Base-by-base conservation (phyloP, 2,797 vertebrate species). In the Sphenopsis melanotis region DNA sequence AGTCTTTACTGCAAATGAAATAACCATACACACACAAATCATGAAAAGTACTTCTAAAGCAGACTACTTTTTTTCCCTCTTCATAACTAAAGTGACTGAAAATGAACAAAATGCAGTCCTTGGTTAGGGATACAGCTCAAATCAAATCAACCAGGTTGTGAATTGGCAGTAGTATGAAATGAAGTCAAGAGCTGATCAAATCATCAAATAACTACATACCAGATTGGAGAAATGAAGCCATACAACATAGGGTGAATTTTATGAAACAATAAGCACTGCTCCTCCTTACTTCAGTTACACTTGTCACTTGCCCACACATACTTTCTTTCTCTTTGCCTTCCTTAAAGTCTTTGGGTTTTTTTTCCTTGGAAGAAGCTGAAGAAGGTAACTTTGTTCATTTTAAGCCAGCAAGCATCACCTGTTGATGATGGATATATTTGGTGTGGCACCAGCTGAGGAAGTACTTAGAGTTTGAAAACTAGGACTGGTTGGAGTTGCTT, bases 121-220 rank as follows among this genome's bases (percentile, higher is more conserved):
- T 49, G 37, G 39, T 78, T 64, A 56, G 42, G 83, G 37, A 36
- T 68, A 41, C 32, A 77, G 36, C 34, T 86, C 47, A 59, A 36
- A 66, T 63, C 22, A 64, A 84, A 83, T 74, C 68, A 92, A 46
- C 47, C 56, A 59, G 66, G 16, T 88, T 1, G 2, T 22, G 32
- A 81, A 70, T 70, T 92, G 86, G 60, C 77, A 90, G 74, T 65
- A 71, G 14, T 52, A 69, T 2, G 15, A 75, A 86, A 88, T 56
- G 4, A 71, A 92, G 74, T 75, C 80, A 92, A 41, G 50, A 94
- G 49, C 69, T 63, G 81, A 92, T 78, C 69, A 93, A 88, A 90
- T 71, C 44, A 81, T 83, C 89, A 83, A 90, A 74, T n/a, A 49
- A 79, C 34, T 6, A 2, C 64, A 63, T 56, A 44, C 8, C 70